Percentiles rank a stretch among this genome's conserved stretches.
Conservation (phyloP, 2,888 invertebrate species). For the Ceraclea dissimilis region DNA sequence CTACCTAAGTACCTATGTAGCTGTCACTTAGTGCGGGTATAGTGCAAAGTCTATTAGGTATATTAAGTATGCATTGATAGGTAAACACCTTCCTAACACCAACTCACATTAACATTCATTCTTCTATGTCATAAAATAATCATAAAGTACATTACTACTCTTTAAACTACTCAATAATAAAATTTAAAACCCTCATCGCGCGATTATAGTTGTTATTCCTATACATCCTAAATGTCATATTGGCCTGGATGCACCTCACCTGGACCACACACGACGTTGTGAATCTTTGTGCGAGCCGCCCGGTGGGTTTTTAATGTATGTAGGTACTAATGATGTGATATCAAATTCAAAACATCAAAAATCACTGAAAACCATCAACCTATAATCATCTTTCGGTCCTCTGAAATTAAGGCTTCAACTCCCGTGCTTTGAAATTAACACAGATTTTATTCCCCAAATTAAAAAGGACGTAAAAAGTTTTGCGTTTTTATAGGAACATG, state of each 20-base stretch:
- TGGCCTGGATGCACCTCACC: neutral
- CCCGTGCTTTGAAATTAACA: slow-evolving; percentile 14
- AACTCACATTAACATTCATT: too few species aligned
- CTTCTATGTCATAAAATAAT: too few species aligned
- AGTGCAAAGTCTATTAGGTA: too few species aligned
- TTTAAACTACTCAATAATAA: neutral
- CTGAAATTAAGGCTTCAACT: neutral
- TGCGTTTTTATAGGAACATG: neutral
- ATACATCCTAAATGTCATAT: neutral
- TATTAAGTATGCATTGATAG: too few species aligned
- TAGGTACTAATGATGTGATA: slow-evolving; percentile 20
- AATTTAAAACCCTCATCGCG: neutral
- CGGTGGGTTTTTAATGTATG: slow-evolving; percentile 23
- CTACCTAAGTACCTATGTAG: too few species aligned
- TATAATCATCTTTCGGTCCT: neutral
- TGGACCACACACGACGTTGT: slow-evolving; percentile 24
- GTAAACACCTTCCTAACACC: too few species aligned
- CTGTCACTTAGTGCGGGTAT: too few species aligned
- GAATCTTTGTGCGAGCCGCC: slow-evolving; percentile 24
- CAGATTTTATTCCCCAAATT: neutral
- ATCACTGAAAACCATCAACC: neutral
- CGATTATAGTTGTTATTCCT: neutral
- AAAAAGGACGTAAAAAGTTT: slow-evolving; percentile 6
- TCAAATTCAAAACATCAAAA: slow-evolving; percentile 6
- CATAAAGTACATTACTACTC: neutral